Conservation (phyloP, 2,113 vertebrate genomes). For the Phoxinus phoxinus region DNA sequence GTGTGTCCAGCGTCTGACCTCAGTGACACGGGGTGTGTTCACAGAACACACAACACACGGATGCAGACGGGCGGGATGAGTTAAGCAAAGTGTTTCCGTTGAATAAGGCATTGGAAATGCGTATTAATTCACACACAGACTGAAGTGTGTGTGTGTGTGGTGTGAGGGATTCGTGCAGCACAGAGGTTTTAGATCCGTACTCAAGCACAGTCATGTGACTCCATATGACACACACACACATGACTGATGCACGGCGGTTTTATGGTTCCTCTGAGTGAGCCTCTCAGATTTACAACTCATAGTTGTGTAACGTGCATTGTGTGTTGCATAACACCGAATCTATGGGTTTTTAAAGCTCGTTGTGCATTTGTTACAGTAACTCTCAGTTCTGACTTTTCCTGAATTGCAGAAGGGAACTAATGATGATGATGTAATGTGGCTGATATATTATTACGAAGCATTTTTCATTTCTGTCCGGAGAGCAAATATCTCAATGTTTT, state of each 20-base stretch:
- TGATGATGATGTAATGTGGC: not conserved
- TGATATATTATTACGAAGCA: not conserved
- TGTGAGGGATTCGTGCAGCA: conserved; percentile 10
- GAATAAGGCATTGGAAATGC: not conserved
- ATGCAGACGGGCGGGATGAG: not conserved
- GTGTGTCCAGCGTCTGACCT: not conserved
- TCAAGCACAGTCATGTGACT: conserved; percentile 60
- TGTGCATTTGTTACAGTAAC: not conserved
- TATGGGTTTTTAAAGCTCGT: not conserved
- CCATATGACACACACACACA: not conserved
- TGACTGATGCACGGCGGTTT: not conserved
- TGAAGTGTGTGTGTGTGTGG: too few species aligned
- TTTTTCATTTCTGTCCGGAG: not conserved
- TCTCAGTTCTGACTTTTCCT: not conserved
- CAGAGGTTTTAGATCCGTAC: conserved; percentile 9
- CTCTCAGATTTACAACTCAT: not conserved
- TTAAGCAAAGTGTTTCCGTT: not conserved
- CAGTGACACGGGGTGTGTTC: not conserved
- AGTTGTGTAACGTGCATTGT: not conserved
- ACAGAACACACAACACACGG: not conserved
- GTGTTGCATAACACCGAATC: not conserved
- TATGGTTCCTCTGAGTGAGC: not conserved
- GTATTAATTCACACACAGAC: not conserved
- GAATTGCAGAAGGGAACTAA: not conserved
- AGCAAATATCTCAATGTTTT: not conserved